Percentiles rank a stretch among this genome's conserved stretches.
phyloP scores from a whole-genome alignment of 2,113 vertebrate genomes.

The Lucifuga dentata region DNA sequence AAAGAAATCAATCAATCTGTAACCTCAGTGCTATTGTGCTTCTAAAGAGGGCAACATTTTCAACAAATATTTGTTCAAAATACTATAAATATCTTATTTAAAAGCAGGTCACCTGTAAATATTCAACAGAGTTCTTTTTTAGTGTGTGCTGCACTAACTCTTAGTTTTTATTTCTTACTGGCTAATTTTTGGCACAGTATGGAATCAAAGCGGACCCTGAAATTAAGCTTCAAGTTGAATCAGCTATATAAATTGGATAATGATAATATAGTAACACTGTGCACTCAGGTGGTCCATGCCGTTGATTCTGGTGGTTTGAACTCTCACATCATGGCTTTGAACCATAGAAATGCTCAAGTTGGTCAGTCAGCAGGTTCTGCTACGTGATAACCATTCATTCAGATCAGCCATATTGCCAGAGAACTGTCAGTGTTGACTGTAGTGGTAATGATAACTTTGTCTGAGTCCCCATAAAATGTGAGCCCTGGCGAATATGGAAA shows the following conservation, averaged over 20 bases:
- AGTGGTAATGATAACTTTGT: conserved; percentile 10
- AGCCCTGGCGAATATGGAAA: conserved; percentile 28
- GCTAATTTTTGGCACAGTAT: neutral
- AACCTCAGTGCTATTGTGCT: neutral
- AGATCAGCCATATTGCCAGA: conserved; percentile 10
- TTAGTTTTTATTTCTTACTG: neutral
- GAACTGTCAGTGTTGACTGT: conserved; percentile 16
- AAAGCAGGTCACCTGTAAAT: neutral
- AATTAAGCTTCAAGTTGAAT: conserved; percentile 38
- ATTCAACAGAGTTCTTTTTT: conserved; percentile 4
- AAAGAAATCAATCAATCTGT: neutral
- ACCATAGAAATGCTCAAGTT: neutral
- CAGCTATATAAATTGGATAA: conserved; percentile 54
- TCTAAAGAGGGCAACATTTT: neutral
- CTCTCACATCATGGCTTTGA: conserved; percentile 17
- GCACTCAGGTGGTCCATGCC: conserved; percentile 31
- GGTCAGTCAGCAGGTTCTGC: conserved; percentile 2
- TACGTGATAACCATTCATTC: conserved; percentile 31
- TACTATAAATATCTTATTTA: neutral
- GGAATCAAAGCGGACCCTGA: neutral
- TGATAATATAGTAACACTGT: conserved; percentile 37
- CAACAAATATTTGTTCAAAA: too few relatives aligned
- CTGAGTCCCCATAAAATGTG: conserved; percentile 11
- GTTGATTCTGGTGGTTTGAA: conserved; percentile 3
- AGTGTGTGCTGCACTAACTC: neutral